Evolutionary conservation across 2,113 vertebrate species (phyloP), one percentile per base, ranked within the genome.

Genomic region (Mastomys natalensis): DNA sequence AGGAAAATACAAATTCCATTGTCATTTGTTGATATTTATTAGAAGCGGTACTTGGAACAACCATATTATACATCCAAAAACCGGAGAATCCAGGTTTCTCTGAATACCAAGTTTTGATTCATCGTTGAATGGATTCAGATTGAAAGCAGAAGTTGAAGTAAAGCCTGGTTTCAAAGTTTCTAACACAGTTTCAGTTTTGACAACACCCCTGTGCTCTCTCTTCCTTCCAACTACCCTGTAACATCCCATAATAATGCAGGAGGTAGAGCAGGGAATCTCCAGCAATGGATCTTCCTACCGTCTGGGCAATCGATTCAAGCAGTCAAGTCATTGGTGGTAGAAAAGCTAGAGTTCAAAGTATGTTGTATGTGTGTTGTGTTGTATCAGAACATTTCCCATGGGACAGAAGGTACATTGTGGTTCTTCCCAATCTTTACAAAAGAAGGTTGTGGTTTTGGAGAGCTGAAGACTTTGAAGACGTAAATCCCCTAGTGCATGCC

Each of bases 81-180:
- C 53, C 85, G 9, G 12, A 48, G 84, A 90, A 78, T 84, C 26
- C 17, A 34, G 51, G 70, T 95, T 89, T 89, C 55, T 72, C 43
- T 87, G 81, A 84, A 37, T 82, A 86, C 11, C 37, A 82, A 70
- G 53, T 87, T 92, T 90, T 93, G 66, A 78, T 73, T 87, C 37
- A 84, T 37, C 37, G 53, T 85, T 74, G 68, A 96, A 66, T 72
- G 17, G 31, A 51, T 53, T 76, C 34, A 43, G 2, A 70, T 31
- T 68, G 60, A 95, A 86, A 84, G 45, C 31, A 78, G n/a, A 51
- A 66, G 29, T 62, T 43, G 77, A 22, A 22, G 26, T 15, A 53
- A 85, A 45, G 70, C 85, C 6, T 73, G 45, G 26, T 2, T 24
- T 22, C 0, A 66, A 34, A 24, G 5, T 10, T 87, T 92, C 31